Base-by-base conservation (phyloP, 2,797 vertebrate genomes). In the Gila robusta region DNA sequence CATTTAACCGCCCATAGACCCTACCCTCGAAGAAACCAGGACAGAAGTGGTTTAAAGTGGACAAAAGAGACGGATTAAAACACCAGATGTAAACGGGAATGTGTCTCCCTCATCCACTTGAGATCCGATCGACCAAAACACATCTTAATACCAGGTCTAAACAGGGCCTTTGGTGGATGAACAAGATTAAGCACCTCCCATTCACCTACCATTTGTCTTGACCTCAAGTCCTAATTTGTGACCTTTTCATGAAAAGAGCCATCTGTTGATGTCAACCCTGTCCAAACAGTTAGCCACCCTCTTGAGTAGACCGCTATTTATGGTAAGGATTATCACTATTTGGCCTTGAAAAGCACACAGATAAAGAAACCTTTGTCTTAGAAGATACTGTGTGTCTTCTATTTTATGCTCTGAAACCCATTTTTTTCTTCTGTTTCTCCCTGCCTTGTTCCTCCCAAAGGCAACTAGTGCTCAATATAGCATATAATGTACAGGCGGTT, bases 301-400 rank as follows among this genome's bases (percentile, higher is more conserved):
- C 26, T n/a, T 16, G 71, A 37, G 41, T 59, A 54, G 4, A 39
- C 6, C 0, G 47, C 47, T 49, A 14, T 78, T 59, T 37, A 70
- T 19, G 5, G 17, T 71, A 26, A 35, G 62, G 56, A 88, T 83
- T 81, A 87, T n/a, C 81, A 56, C 67, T 73, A 73, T 71, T 32
- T 66, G 67, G 78, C 52, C 73, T 86, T 79, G 62, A 86, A 88
- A 84, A 82, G 28, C 8, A 74, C 59, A 73, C 47, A 69, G 71
- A 88, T 28, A 71, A 81, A 81, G 69, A 86, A 66, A 47, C 47
- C 59, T 74, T 83, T 67, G 66, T 71, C 56, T 16, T 73, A 52
- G 70, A 56, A 83, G 19, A 66, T 66, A 32, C 32, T 32, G 32
- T 4, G n/a, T 26, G 2, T 32, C 6, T 66, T 66, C 28, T 66